Percentiles rank a stretch among this genome's conserved stretches.
These are phyloP conservation scores for Dorcus hopei DNA, from an alignment of 2,888 invertebrate genomes.

Conservation along the genomic window DNA sequence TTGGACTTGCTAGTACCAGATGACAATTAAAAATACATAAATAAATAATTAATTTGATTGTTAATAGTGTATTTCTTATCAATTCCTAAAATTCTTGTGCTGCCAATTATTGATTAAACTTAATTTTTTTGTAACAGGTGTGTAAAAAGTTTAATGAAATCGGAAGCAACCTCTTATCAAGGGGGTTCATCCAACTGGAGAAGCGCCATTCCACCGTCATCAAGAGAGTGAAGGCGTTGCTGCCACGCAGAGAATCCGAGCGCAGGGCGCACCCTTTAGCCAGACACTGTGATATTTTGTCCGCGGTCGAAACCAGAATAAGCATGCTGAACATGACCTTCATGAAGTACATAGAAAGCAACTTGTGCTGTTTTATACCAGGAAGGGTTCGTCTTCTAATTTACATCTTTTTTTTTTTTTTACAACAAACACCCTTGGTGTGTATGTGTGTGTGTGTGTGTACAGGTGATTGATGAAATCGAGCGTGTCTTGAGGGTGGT, in stretches of 20 bases:
- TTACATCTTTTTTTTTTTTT: conserved; percentile 1
- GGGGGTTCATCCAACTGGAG: conserved; percentile 79
- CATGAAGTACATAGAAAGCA: conserved; percentile 79
- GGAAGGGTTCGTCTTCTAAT: conserved; percentile 65
- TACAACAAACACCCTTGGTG: background rate
- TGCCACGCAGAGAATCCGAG: conserved; percentile 88
- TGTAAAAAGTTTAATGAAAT: conserved; percentile 73
- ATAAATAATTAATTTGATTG: background rate
- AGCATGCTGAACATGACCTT: conserved; percentile 93
- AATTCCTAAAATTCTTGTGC: too few species aligned
- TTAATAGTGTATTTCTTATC: too few species aligned
- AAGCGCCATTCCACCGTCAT: conserved; percentile 71
- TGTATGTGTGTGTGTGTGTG: conserved; percentile 21
- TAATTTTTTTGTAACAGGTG: conserved; percentile 57
- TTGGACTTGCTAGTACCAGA: conserved; percentile 75
- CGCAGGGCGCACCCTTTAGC: conserved; percentile 79
- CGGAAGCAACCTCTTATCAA: conserved; percentile 72
- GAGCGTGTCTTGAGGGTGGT: conserved; percentile 69
- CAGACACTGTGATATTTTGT: conserved; percentile 85
- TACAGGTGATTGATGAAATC: conserved; percentile 84
- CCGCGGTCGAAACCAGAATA: conserved; percentile 85
- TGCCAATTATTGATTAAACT: too few species aligned
- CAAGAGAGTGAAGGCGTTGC: conserved; percentile 73
- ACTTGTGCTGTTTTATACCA: conserved; percentile 88
- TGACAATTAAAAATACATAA: conserved; percentile 22